Base-by-base conservation (phyloP, 2,113 vertebrate species). In the Hypocryptadius cinnamomeus region DNA sequence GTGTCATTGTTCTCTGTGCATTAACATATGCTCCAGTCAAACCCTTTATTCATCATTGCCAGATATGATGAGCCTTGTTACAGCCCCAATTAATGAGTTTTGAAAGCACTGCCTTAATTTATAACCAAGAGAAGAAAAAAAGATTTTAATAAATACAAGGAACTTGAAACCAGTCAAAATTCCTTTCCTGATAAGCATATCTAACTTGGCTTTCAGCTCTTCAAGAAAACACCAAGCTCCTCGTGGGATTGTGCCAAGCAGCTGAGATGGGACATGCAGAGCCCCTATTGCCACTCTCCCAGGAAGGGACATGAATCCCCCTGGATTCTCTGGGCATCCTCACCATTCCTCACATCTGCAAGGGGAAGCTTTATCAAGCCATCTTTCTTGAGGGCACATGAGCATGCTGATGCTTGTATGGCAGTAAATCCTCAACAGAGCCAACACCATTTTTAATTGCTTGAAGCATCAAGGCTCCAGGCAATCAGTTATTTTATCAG, bases 11-110 rank as follows among this genome's bases (percentile, higher is more conserved):
- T 90, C 90, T 79, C 51, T 69, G 68, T 68, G 71, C 79, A 87
- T 92, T 89, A 87, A 61, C 92, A 70, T 91, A 86, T 50, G 83
- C 80, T 89, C 78, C 71, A 91, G 93, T 79, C 91, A 88, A 93
- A 86, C 37, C 39, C 73, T 74, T 90, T 73, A 78, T 80, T 74
- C 87, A 51, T 87, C 93, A 66, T 33, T 79, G 68, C 90, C 77
- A 90, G 68, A 54, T 69, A 85, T 5, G 59, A 95, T 57, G 50
- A 87, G 57, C 78, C 83, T 92, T 79, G 48, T 89, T 74, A 74
- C 37, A 72, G 69, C 47, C 84, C 61, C 68, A 92, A 95, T 94
- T 85, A 94, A 72, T 65, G 24, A 76, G 40, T 59, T 71, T 64
- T 79, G 65, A 87, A 93, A 89, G 85, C 66, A 54, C 28, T 88